Conservation (phyloP, 2,888 invertebrate genomes). For the Clostera curtula region DNA sequence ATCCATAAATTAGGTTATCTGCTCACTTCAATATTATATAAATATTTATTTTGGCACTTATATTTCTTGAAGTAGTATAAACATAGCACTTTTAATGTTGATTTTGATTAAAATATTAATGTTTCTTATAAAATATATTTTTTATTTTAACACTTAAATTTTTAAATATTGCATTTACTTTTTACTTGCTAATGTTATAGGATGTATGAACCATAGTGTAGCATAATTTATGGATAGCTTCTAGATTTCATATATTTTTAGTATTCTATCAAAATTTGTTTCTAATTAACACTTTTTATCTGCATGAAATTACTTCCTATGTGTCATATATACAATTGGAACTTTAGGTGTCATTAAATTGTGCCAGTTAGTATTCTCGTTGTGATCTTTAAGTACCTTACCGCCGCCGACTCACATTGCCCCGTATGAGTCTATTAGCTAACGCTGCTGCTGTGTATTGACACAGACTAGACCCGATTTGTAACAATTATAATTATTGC, state of each 20-base stretch:
- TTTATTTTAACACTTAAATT: no score
- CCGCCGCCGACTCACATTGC: conserved; percentile 42
- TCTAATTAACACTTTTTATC: conserved; percentile 18
- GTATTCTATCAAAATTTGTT: conserved; percentile 8
- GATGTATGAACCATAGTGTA: no score
- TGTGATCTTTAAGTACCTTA: conserved; percentile 29
- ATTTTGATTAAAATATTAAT: no score
- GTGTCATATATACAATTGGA: conserved; percentile 21
- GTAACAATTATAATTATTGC: no score
- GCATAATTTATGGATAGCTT: no score
- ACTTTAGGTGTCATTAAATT: conserved; percentile 14
- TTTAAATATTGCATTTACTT: no score
- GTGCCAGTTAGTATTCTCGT: conserved; percentile 44
- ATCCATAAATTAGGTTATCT: conserved; percentile 11
- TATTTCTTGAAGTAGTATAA: no score
- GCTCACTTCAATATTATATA: conserved; percentile 6
- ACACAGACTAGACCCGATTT: no score
- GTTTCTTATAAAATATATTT: no score
- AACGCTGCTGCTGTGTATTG: not conserved
- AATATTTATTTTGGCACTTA: no score
- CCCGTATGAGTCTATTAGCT: conserved; percentile 15
- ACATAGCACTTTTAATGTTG: no score
- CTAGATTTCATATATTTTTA: conserved; percentile 1
- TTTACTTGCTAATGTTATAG: no score
- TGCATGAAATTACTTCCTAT: conserved; percentile 13